Evolutionary conservation across 2,888 invertebrate genomes (phyloP).

Genomic region (Phengaris arion): DNA sequence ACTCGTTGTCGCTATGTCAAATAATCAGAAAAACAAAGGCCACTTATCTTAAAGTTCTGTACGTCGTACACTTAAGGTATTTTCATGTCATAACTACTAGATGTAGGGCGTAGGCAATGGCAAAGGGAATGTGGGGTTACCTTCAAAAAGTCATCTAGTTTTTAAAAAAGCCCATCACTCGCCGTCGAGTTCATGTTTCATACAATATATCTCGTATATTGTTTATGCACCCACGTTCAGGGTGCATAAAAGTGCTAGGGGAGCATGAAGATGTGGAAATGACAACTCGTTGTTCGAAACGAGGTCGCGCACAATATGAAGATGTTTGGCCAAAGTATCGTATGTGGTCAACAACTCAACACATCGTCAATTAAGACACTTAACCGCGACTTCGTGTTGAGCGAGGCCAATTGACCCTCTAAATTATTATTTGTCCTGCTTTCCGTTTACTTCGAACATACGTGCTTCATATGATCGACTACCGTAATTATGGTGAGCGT

Average conservation of each 20-base stretch:
- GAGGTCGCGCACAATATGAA: slow-evolving; percentile 9
- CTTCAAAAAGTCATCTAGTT: not conserved
- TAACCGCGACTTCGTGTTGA: slow-evolving; percentile 1
- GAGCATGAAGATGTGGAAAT: not conserved
- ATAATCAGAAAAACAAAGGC: not conserved
- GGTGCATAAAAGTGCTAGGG: slow-evolving; percentile 7
- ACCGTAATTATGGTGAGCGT: not conserved
- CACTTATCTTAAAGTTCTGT: too few species aligned
- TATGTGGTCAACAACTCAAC: slow-evolving; percentile 8
- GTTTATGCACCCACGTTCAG: slow-evolving; percentile 9
- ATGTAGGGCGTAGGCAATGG: too few species aligned
- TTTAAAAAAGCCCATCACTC: not conserved
- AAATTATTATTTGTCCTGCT: slow-evolving; percentile 27
- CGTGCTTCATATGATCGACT: not conserved
- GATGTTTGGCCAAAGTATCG: slow-evolving; percentile 15
- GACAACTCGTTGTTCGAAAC: slow-evolving; percentile 8
- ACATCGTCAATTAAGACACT: slow-evolving; percentile 26
- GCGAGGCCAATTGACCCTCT: slow-evolving; percentile 24
- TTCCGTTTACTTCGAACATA: slow-evolving; percentile 17
- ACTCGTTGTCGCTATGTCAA: not conserved
- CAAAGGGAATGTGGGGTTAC: not conserved
- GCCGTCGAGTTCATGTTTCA: not conserved
- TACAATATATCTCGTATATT: not conserved
- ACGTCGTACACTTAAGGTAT: too few species aligned
- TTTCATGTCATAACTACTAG: too few species aligned